Percentiles rank a stretch among this genome's conserved stretches.
Conservation (phyloP, 2,113 vertebrate genomes). For the Chloroceryle aenea region DNA sequence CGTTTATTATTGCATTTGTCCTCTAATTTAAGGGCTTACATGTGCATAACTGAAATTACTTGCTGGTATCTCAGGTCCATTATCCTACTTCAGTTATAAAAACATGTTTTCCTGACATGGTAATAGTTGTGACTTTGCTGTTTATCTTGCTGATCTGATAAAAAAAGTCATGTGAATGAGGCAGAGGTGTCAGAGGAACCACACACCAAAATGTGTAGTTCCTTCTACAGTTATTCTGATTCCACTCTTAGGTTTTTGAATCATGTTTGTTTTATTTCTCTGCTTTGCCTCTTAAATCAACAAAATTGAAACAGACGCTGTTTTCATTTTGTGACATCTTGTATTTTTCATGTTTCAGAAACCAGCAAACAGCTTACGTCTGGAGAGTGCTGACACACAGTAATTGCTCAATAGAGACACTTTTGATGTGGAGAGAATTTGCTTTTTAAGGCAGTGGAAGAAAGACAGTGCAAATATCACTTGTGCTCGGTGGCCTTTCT, state of each 20-base stretch:
- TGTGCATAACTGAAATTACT: neutral
- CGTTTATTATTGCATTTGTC: neutral
- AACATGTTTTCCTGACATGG: neutral
- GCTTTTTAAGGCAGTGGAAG: slow-evolving; percentile 43
- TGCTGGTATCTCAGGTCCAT: neutral
- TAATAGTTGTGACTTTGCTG: neutral
- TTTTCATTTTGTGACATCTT: slow-evolving; percentile 42
- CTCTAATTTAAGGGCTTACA: neutral
- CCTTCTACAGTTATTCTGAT: neutral
- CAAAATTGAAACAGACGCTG: slow-evolving; percentile 22
- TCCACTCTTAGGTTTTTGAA: neutral
- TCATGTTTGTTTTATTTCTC: slow-evolving; percentile 13
- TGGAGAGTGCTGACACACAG: slow-evolving; percentile 48
- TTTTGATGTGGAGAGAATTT: slow-evolving; percentile 56
- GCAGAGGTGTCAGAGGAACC: neutral
- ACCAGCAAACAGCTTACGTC: neutral
- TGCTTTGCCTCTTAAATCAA: slow-evolving; percentile 32
- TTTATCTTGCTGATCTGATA: neutral
- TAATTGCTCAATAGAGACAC: slow-evolving; percentile 31
- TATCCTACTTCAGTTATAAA: neutral
- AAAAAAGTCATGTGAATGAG: neutral
- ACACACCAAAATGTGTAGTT: neutral
- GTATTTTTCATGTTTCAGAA: slow-evolving; percentile 36
- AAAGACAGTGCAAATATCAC: slow-evolving; percentile 8
- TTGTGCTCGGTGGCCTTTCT: neutral